Base-by-base conservation (phyloP, 2,797 vertebrate genomes). In the Tauraco hartlaubi region DNA sequence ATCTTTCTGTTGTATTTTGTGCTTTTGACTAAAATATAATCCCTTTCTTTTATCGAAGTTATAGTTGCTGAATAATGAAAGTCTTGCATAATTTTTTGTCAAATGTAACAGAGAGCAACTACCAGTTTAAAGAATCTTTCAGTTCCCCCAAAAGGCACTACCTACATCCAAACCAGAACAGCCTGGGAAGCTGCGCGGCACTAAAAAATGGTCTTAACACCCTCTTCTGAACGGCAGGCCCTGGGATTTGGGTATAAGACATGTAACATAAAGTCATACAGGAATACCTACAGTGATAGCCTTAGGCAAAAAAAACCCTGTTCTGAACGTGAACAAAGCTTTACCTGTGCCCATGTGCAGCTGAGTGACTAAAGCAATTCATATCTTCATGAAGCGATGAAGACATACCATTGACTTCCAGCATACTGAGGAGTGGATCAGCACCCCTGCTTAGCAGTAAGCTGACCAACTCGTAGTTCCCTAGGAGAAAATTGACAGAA, bases 321-420 rank as follows among this genome's bases (percentile, higher is more conserved):
- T 3, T 22, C 18, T 7, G 79, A 54, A 11, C 41, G 9, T 0
- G 13, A 52, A 1, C 1, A 11, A 35, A 44, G 43, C 29, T 14
- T 37, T 98, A 99, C 99, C 99, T 99, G 98, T 99, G 99, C 83
- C 99, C 99, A 0, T 99, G 99, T 20, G 99, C 99, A 0, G 99
- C 99, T 0, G 99, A 99, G 37, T 99, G 99, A 94, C 99, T 99
- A 98, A 99, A 99, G 97, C 99, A 99, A 91, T 99, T 99, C 99
- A 99, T 99, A 56, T 99, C 99, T 94, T 99, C 99, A 0, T 99
- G 99, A 15, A 99, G 98, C 0, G 99, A 99, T 0, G 99, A 98
- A 0, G 99, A 99, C 84, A 99, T 98, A 7, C 99, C 98, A 0
- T 98, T 99, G 88, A 99, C 98, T 41, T 99, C 99, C 2, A 99